Conservation (phyloP, 2,113 vertebrate genomes). For the Ictidomys tridecemlineatus region DNA sequence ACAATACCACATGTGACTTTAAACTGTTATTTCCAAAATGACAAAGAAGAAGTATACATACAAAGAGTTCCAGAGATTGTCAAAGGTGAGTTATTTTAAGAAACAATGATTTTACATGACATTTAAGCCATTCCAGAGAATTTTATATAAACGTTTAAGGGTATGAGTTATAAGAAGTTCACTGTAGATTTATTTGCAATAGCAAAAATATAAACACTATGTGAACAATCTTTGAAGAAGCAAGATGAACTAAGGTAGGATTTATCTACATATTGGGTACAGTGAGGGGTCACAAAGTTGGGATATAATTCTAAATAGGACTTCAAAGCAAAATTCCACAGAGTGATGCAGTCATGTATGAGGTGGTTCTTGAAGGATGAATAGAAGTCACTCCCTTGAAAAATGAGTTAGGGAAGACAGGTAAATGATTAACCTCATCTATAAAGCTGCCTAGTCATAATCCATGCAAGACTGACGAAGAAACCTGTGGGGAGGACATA, state of each 20-base stretch:
- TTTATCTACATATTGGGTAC: not conserved
- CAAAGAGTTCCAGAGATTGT: not conserved
- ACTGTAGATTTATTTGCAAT: not conserved
- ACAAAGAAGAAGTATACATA: not conserved
- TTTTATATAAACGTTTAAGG: not conserved
- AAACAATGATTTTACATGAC: not conserved
- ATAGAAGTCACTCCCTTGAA: not conserved
- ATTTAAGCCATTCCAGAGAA: not conserved
- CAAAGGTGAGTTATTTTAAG: not conserved
- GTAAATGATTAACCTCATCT: not conserved
- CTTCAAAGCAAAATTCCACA: not conserved
- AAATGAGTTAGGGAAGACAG: not conserved
- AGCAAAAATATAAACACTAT: not conserved
- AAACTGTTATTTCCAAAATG: not conserved
- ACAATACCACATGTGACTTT: not conserved
- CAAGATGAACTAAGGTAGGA: not conserved
- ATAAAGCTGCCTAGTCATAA: not conserved
- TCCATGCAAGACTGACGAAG: not conserved
- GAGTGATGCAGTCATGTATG: fast-evolving
- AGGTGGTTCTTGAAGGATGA: not conserved
- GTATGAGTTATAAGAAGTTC: not conserved
- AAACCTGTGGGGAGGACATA: not conserved
- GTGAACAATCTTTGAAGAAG: not conserved
- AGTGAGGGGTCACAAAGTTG: not conserved
- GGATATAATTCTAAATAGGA: not conserved